These are phyloP conservation scores for Zaprionus ornatus DNA, from an alignment of 1,140 invertebrate species.

Conservation along the genomic window DNA sequence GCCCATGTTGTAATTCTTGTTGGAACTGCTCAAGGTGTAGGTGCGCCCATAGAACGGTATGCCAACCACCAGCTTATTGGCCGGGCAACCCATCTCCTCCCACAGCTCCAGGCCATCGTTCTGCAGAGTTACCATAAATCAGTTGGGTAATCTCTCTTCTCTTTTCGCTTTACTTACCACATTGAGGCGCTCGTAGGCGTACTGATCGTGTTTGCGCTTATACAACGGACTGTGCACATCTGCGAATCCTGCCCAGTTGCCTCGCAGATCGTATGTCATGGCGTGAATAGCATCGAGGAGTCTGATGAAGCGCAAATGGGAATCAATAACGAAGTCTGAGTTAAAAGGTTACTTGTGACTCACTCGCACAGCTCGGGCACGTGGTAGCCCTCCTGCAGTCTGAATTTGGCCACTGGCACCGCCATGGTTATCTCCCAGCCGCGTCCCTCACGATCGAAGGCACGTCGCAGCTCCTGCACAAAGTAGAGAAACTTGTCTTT, in stretches of 20 bases:
- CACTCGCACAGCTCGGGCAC: slow-evolving; percentile 94
- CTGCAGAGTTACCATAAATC: slow-evolving; percentile 84
- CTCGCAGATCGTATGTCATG: slow-evolving; percentile 96
- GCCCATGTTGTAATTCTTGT: slow-evolving; percentile 91
- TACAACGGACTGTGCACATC: slow-evolving; percentile 94
- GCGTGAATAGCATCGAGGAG: slow-evolving; percentile 92
- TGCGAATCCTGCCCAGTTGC: slow-evolving; percentile 96
- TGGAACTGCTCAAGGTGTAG: slow-evolving; percentile 91
- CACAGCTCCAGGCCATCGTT: slow-evolving; percentile 93
- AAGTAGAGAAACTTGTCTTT: slow-evolving; percentile 93
- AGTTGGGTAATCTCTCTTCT: slow-evolving; percentile 1
- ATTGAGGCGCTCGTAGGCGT: slow-evolving; percentile 94
- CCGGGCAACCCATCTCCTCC: slow-evolving; percentile 93
- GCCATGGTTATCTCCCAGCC: slow-evolving; percentile 95
- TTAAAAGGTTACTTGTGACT: slow-evolving; percentile 70
- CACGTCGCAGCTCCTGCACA: slow-evolving; percentile 91
- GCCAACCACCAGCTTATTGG: slow-evolving; percentile 94
- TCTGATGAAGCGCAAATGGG: slow-evolving; percentile 81
- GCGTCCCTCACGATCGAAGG: slow-evolving; percentile 89
- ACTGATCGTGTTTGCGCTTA: slow-evolving; percentile 92
- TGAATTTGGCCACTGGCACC: slow-evolving; percentile 93
- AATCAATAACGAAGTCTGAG: not conserved
- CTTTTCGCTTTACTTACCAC: slow-evolving; percentile 87
- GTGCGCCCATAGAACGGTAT: slow-evolving; percentile 94
- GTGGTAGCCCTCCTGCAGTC: slow-evolving; percentile 94